phyloP scores from a whole-genome alignment of 2,888 invertebrate species.

The Drosophila birchii region DNA sequence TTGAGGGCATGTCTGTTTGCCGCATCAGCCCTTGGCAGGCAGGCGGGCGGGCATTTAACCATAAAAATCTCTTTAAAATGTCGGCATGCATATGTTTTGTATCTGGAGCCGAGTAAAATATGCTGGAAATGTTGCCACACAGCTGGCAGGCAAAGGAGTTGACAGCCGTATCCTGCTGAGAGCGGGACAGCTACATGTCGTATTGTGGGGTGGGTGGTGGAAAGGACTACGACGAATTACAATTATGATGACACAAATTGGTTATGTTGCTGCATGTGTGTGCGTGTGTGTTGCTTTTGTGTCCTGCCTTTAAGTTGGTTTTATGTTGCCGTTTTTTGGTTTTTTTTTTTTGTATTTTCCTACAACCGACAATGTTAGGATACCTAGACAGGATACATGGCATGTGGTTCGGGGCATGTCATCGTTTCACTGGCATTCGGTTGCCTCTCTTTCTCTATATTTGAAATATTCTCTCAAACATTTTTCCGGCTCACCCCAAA shows the following conservation, averaged over 20 bases:
- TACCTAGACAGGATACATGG: conserved; percentile 65
- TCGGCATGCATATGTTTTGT: conserved; percentile 33
- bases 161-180: conserved; percentile 49
- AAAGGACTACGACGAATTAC: conserved; percentile 63
- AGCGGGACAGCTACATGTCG: conserved; percentile 30
- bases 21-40: not conserved
- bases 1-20: conserved; percentile 24
- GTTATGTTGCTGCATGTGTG: conserved; percentile 72
- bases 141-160: conserved; percentile 47
- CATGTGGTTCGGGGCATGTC: conserved; percentile 67
- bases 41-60: conserved; percentile 12
- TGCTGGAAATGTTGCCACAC: conserved; percentile 40
- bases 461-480: conserved; percentile 21
- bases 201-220: conserved; percentile 1
- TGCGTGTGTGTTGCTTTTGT: conserved; percentile 26
- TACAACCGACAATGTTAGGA: conserved; percentile 60
- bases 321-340: conserved; percentile 22
- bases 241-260: conserved; percentile 81
- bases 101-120: conserved; percentile 25
- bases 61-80: conserved; percentile 33
- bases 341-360: conserved; percentile 32
- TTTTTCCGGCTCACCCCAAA: conserved; percentile 31
- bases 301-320: conserved; percentile 47
- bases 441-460: conserved; percentile 22
- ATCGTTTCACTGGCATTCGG: conserved; percentile 60